Conservation (phyloP, 37 sponge, comb jelly and placozoan species). For the Spongilla lacustris region DNA sequence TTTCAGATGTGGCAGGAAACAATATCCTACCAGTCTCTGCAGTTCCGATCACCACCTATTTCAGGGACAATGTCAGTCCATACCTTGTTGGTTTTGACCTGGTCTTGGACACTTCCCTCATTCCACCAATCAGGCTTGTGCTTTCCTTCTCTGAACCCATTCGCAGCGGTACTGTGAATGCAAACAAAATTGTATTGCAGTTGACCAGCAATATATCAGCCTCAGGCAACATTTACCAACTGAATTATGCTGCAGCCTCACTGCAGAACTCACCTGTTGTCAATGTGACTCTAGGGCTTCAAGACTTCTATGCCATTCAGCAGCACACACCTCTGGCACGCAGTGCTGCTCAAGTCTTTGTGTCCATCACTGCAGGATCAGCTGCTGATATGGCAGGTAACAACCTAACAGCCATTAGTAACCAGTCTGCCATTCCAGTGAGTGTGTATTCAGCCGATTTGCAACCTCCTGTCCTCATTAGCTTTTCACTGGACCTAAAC, state of each 20-base stretch:
- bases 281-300: constrained; percentile 35
- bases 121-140: constrained; percentile 63
- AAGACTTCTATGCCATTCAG: constrained; percentile 72
- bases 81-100: constrained; percentile 77
- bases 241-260: constrained; percentile 34
- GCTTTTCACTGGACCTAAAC: constrained; percentile 67
- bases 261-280: constrained; percentile 53
- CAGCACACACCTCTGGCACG: constrained; percentile 66
- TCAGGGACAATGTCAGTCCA: constrained; percentile 60
- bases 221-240: constrained; percentile 22
- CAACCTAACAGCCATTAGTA: constrained; percentile 34
- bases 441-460: constrained; percentile 68
- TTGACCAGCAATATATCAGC: constrained; percentile 9
- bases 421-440: constrained; percentile 38
- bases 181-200: constrained; percentile 54
- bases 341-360: constrained; percentile 36
- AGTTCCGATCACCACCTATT: constrained; percentile 17
- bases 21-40: constrained; percentile 27
- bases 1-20: constrained; percentile 71
- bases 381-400: constrained; percentile 69
- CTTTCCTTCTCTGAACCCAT: constrained; percentile 88
- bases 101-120: constrained; percentile 28
- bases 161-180: constrained; percentile 46
- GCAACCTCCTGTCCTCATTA: constrained; percentile 58
- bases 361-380: constrained; percentile 56